These are phyloP conservation scores for Chamaetylas fuelleborni DNA, from an alignment of 2,113 vertebrate species.

Conservation along the genomic window DNA sequence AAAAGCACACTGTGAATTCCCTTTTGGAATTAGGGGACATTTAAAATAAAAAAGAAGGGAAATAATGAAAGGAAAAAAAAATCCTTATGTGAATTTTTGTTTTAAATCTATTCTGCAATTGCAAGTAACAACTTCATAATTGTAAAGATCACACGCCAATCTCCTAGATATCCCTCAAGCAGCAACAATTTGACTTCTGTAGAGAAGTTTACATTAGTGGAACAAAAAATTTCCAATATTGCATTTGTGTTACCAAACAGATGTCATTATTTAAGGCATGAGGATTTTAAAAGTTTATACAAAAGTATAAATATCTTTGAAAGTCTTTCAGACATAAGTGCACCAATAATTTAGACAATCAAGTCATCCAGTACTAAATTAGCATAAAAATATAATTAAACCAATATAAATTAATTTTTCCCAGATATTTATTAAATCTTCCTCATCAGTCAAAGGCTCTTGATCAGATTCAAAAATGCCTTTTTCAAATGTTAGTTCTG, in stretches of 20 bases:
- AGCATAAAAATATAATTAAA: background rate
- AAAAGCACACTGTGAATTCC: background rate
- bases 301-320: background rate
- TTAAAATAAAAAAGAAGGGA: background rate
- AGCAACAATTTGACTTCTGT: background rate
- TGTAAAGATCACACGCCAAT: fast-evolving
- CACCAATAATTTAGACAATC: background rate
- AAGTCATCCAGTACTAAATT: background rate
- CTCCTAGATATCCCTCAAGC: background rate
- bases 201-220: background rate
- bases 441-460: background rate
- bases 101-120: background rate
- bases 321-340: background rate
- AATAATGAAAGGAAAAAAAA: fast-evolving
- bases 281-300: background rate
- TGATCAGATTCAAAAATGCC: background rate
- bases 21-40: background rate
- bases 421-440: background rate
- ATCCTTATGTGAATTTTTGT: background rate
- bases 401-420: background rate
- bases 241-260: background rate
- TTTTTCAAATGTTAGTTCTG: background rate
- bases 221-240: background rate
- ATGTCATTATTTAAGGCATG: background rate
- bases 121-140: background rate